Conservation (phyloP, 2,113 vertebrate species). For the Centropus bengalensis region DNA sequence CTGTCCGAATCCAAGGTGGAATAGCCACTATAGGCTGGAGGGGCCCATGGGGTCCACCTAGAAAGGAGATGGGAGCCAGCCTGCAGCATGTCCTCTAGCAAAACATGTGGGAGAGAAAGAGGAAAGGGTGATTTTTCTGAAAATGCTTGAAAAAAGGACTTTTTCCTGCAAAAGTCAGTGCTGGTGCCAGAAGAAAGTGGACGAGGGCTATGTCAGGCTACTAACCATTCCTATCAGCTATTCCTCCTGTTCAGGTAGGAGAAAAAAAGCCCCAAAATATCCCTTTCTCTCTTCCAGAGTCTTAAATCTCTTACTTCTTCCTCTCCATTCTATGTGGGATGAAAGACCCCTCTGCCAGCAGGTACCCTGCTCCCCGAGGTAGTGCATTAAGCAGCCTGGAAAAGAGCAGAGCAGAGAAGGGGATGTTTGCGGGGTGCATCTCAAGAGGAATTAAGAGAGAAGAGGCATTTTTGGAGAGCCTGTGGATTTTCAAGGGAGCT, state of each 20-base stretch:
- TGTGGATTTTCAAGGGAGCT: neutral
- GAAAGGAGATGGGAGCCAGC: neutral
- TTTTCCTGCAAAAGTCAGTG: neutral
- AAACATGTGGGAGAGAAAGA: neutral
- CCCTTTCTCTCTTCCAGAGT: neutral
- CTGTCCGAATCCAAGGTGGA: neutral
- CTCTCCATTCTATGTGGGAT: neutral
- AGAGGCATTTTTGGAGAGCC: neutral
- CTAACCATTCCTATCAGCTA: neutral
- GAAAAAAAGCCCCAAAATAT: neutral
- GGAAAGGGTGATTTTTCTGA: neutral
- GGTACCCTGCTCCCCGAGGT: rapidly evolving
- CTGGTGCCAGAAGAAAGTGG: neutral
- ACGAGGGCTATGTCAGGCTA: neutral
- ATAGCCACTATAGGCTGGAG: neutral
- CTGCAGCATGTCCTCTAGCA: neutral
- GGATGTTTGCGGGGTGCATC: neutral
- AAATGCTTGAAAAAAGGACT: neutral
- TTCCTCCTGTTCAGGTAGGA: neutral
- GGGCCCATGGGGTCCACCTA: rapidly evolving
- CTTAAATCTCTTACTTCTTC: neutral
- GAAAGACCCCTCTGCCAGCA: neutral
- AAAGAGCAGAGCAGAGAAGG: neutral
- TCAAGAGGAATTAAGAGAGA: neutral
- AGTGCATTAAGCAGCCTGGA: rapidly evolving